Evolutionary conservation across 2,888 invertebrate genomes (phyloP).

Genomic region (Chalcis sispes): DNA sequence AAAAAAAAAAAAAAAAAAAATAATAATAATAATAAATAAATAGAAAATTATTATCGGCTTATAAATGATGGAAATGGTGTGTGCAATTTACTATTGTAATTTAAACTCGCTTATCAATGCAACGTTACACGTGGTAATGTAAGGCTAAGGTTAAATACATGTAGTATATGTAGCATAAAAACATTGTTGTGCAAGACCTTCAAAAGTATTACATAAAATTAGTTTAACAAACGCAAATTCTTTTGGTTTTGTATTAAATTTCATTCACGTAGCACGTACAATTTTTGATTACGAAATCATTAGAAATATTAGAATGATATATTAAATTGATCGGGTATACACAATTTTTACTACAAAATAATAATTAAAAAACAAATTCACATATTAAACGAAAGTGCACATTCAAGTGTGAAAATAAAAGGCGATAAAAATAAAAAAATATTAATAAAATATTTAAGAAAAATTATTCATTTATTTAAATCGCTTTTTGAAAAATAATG

Average conservation of each 20-base stretch:
- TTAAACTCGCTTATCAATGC: slow-evolving; percentile 22
- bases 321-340: background rate
- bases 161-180: slow-evolving; percentile 8
- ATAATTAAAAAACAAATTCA: background rate
- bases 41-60: background rate
- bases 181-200: slow-evolving; percentile 19
- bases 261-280: too few relatives aligned
- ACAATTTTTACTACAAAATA: background rate
- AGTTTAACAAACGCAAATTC: slow-evolving; percentile 8
- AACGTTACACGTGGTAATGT: background rate
- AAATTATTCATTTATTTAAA: too few relatives aligned
- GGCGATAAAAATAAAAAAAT: too few relatives aligned
- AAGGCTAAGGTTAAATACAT: slow-evolving; percentile 6
- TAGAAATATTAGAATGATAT: background rate
- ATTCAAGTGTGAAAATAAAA: too few relatives aligned
- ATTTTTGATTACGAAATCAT: background rate
- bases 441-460: too few relatives aligned
- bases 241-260: background rate
- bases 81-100: slow-evolving; percentile 5
- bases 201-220: slow-evolving; percentile 16
- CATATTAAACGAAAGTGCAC: too few relatives aligned
- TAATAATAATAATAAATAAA: too few relatives aligned
- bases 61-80: background rate
- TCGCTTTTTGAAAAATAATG: too few relatives aligned
- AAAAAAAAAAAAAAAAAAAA: too few relatives aligned